A percentile compares a stretch with the other conserved stretches of the same genome.
Conservation (phyloP, 1,140 invertebrate species). For the Xylocopa sonorina region DNA sequence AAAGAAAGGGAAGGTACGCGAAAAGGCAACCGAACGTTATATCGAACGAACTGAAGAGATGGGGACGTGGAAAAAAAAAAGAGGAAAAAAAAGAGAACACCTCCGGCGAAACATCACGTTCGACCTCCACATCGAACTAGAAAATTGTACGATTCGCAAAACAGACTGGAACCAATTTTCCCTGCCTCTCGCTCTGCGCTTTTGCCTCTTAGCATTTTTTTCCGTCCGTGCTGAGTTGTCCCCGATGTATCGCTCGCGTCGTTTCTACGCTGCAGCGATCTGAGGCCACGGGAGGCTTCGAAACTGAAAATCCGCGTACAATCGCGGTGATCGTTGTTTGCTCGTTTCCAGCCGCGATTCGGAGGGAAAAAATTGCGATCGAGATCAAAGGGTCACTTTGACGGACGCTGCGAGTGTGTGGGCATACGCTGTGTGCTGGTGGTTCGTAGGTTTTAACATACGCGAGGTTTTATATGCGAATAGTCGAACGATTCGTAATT, state of each 20-base stretch:
- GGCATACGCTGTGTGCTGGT: too few species aligned
- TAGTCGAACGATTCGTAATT: neutral
- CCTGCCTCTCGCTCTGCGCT: neutral
- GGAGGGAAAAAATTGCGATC: conserved; percentile 56
- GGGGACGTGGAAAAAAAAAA: neutral
- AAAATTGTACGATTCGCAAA: conserved; percentile 63
- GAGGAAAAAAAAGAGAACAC: conserved; percentile 6
- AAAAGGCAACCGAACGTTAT: conserved; percentile 30
- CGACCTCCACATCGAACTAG: conserved; percentile 57
- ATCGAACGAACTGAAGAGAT: conserved; percentile 1
- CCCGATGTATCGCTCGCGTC: conserved; percentile 40
- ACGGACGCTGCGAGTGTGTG: too few species aligned
- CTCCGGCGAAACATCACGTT: conserved; percentile 62
- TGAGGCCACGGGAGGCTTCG: too few species aligned
- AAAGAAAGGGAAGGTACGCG: conserved; percentile 13
- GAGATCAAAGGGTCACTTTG: conserved; percentile 54
- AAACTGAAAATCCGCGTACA: conserved; percentile 58
- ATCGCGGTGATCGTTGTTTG: conserved; percentile 33
- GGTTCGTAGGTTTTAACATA: too few species aligned
- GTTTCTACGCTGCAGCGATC: too few species aligned
- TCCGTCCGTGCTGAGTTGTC: conserved; percentile 1
- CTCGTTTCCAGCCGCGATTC: neutral
- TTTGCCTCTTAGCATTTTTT: neutral
- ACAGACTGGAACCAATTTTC: conserved; percentile 61
- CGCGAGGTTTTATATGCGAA: too few species aligned